These are phyloP conservation scores for Melieria crassipennis DNA, from an alignment of 2,888 invertebrate genomes.

Conservation along the genomic window DNA sequence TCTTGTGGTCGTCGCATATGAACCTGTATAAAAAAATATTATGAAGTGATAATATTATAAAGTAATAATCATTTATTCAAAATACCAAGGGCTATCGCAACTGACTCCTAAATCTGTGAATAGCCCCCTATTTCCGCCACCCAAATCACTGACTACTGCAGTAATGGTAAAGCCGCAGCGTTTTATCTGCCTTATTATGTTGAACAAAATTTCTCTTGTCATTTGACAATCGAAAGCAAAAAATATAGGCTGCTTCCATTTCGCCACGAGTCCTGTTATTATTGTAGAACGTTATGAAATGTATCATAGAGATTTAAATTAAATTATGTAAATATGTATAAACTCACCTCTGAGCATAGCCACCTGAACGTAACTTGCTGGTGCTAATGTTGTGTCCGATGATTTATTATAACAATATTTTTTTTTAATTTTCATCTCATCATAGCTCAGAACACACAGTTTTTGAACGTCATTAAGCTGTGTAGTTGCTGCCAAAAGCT, in stretches of 20 bases:
- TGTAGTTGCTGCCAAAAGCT: not conserved
- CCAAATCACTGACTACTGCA: constrained; percentile 4
- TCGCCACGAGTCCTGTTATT: not conserved
- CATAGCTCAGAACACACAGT: too few species aligned
- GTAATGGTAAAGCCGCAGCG: not conserved
- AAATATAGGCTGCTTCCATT: constrained; percentile 1
- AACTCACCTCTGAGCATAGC: not conserved
- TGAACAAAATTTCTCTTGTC: not conserved
- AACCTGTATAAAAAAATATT: not conserved
- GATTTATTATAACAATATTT: too few species aligned
- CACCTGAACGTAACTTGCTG: not conserved
- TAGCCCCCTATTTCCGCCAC: not conserved
- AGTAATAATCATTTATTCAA: not conserved
- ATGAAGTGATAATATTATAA: not conserved
- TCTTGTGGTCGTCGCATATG: not conserved
- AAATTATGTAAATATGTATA: not conserved
- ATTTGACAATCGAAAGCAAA: not conserved
- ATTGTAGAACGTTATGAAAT: not conserved
- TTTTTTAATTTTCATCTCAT: too few species aligned
- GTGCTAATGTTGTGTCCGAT: too few species aligned
- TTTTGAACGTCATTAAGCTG: not conserved
- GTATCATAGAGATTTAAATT: not conserved
- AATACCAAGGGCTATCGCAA: not conserved
- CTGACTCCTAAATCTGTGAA: not conserved
- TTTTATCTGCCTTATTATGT: not conserved